phyloP scores from a whole-genome alignment of 1,140 invertebrate genomes.

The Pogonomyrmex californicus region DNA sequence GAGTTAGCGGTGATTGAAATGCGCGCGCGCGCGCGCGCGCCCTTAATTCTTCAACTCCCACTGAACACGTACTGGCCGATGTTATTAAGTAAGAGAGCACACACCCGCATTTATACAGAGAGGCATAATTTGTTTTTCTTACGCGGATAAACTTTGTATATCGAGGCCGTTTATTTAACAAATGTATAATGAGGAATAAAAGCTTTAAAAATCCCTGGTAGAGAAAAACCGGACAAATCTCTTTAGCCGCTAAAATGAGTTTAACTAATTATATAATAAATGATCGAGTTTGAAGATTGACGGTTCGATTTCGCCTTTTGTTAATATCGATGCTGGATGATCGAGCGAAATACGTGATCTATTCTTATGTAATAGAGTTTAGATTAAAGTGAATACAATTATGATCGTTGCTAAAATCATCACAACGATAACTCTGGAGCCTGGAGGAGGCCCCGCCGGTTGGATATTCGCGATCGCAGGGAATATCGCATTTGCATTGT shows the following conservation, averaged over 20 bases:
- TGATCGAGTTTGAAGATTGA: background rate
- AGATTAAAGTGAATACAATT: constrained; percentile 29
- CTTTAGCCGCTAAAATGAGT: background rate
- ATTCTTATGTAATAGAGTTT: background rate
- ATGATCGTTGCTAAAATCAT: constrained; percentile 15
- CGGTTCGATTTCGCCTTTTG: background rate
- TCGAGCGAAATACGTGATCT: background rate
- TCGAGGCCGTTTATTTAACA: background rate
- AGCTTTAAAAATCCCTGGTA: background rate
- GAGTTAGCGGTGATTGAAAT: background rate
- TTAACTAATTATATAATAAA: background rate
- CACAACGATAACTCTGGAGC: background rate
- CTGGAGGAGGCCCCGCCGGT: background rate
- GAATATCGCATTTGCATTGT: constrained; percentile 45
- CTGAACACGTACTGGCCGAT: background rate
- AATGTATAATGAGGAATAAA: background rate
- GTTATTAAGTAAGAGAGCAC: background rate
- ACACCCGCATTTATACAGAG: background rate
- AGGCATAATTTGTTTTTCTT: background rate
- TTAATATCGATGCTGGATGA: background rate
- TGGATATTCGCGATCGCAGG: constrained; percentile 34
- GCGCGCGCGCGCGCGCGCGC: background rate
- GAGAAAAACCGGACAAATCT: background rate
- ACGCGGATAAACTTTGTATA: background rate
- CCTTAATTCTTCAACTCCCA: background rate